Conservation (phyloP, 1,140 invertebrate genomes). For the Ceratina australensis region DNA sequence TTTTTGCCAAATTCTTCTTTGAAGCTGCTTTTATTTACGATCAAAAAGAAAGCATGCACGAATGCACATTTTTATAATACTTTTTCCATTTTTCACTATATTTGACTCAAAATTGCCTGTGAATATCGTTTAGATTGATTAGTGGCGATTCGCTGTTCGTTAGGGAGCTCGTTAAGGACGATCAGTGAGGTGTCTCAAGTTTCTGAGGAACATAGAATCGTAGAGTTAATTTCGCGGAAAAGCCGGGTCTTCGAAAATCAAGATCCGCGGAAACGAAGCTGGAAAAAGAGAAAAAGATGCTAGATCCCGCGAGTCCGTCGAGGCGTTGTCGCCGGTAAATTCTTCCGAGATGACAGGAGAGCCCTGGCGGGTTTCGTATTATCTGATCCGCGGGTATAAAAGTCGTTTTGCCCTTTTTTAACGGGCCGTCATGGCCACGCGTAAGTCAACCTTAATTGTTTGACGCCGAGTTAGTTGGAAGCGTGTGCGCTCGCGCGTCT, state of each 20-base stretch:
- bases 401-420: conserved; percentile 64
- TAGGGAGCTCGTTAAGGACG: background rate
- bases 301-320: background rate
- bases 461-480: conserved; percentile 47
- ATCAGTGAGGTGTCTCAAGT: background rate
- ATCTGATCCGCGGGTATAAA: conserved; percentile 67
- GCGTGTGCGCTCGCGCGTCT: too few species aligned
- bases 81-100: too few species aligned
- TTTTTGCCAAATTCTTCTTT: too few species aligned
- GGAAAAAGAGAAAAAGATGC: background rate
- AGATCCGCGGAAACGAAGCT: conserved; percentile 32
- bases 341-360: conserved; percentile 72
- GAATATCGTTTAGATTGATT: too few species aligned
- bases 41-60: too few species aligned
- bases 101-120: too few species aligned
- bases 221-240: conserved; percentile 51
- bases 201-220: background rate
- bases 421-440: conserved; percentile 51
- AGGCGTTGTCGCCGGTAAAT: conserved; percentile 71
- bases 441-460: conserved; percentile 74
- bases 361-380: conserved; percentile 47
- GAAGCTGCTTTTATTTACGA: too few species aligned
- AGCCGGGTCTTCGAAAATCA: conserved; percentile 17
- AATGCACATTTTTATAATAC: too few species aligned
- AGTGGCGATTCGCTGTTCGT: background rate